Evolutionary conservation across 2,888 invertebrate genomes (phyloP).

Genomic region (Chouioia cunea): DNA sequence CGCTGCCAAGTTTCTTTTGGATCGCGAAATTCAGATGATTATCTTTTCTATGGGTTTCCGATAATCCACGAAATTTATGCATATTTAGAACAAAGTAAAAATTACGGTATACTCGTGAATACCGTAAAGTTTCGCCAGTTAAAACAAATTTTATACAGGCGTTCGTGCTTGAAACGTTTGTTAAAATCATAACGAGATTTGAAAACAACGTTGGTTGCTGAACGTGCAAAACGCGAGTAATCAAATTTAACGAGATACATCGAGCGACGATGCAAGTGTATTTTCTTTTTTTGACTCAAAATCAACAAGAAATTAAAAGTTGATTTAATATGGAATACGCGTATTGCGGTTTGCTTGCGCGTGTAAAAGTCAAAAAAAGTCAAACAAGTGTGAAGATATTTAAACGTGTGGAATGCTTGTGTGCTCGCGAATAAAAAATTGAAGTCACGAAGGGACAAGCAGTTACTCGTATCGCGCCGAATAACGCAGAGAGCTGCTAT

Average conservation of each 20-base stretch:
- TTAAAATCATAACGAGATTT: slow-evolving; percentile 33
- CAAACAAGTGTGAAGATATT: slow-evolving; percentile 32
- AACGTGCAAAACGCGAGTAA: no score
- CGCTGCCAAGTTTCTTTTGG: slow-evolving; percentile 5
- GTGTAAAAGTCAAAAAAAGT: no score
- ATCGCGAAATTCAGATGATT: slow-evolving; percentile 37
- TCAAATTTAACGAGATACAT: no score
- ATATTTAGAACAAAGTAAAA: slow-evolving; percentile 3
- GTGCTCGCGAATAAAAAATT: slow-evolving; percentile 41
- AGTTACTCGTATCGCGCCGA: slow-evolving; percentile 44
- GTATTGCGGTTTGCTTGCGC: background rate
- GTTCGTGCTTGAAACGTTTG: slow-evolving; percentile 20
- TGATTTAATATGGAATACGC: slow-evolving; percentile 43
- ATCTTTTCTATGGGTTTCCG: slow-evolving; percentile 31
- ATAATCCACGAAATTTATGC: slow-evolving; percentile 25
- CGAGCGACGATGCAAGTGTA: background rate
- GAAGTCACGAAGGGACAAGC: slow-evolving; percentile 47
- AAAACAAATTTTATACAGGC: background rate
- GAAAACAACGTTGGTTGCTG: no score
- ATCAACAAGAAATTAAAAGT: slow-evolving; percentile 35
- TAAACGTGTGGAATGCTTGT: background rate
- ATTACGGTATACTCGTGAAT: background rate
- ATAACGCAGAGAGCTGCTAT: slow-evolving; percentile 53
- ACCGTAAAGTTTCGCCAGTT: background rate
- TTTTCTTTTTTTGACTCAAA: background rate